Conservation (phyloP, 2,113 vertebrate species). For the Sapajus apella region DNA sequence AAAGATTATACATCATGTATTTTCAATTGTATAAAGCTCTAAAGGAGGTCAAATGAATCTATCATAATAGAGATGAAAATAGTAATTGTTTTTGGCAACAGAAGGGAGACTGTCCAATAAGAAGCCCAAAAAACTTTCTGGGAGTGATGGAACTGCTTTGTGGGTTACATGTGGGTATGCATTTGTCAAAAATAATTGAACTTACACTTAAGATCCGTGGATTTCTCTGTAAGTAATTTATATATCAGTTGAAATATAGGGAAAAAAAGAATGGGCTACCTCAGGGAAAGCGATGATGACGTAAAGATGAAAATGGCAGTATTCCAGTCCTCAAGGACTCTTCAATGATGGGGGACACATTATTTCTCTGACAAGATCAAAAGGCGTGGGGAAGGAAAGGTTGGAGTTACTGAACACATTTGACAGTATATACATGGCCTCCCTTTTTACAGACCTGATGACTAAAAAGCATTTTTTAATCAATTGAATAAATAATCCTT, state of each 20-base stretch:
- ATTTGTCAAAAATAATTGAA: conserved; percentile 20
- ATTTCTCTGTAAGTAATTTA: conserved; percentile 28
- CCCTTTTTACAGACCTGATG: background rate
- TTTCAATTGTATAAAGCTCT: conserved; percentile 17
- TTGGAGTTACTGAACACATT: background rate
- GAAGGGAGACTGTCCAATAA: background rate
- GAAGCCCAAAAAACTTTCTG: background rate
- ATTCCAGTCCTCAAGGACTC: background rate
- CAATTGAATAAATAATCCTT: background rate
- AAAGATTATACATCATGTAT: background rate
- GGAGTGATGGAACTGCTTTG: conserved; percentile 6
- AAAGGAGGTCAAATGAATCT: conserved; percentile 27
- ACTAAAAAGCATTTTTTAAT: background rate
- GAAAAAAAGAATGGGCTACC: background rate
- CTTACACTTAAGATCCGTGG: background rate
- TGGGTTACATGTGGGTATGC: background rate
- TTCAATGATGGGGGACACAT: background rate
- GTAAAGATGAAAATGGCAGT: background rate
- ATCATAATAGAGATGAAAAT: background rate
- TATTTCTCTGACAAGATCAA: background rate
- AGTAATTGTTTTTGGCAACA: background rate
- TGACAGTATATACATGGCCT: background rate
- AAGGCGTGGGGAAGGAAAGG: background rate
- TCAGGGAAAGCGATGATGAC: background rate
- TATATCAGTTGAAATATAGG: background rate